phyloP scores from a whole-genome alignment of 2,113 vertebrate genomes.

The Catharus bicknelli region DNA sequence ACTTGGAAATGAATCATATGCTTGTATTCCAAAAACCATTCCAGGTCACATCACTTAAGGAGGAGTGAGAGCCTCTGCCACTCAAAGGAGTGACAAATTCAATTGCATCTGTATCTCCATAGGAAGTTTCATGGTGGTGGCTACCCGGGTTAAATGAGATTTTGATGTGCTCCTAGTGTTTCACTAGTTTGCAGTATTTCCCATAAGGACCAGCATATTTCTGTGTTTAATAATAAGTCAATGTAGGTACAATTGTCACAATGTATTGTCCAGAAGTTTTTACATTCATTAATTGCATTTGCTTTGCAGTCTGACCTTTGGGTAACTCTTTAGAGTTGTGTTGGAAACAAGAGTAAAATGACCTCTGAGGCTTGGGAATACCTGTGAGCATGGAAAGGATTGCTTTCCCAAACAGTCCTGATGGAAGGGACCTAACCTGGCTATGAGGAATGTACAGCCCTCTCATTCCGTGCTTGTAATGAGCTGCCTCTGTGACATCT shows the following conservation, averaged over 20 bases:
- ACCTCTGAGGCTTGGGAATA: not conserved
- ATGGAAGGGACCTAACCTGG: not conserved
- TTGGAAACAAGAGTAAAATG: not conserved
- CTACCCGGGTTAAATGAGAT: not conserved
- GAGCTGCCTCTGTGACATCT: not conserved
- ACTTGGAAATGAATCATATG: not conserved
- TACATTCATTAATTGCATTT: not conserved
- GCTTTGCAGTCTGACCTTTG: not conserved
- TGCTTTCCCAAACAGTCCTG: not conserved
- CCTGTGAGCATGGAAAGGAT: not conserved
- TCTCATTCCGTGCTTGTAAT: not conserved
- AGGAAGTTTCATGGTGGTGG: not conserved
- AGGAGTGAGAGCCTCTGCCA: not conserved
- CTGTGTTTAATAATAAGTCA: not conserved
- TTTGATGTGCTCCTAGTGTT: not conserved
- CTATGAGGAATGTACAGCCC: not conserved
- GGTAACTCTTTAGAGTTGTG: not conserved
- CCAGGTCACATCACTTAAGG: not conserved
- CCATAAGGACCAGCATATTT: not conserved
- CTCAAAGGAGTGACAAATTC: conserved; percentile 31
- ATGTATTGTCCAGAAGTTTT: not conserved
- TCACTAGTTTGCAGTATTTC: not conserved
- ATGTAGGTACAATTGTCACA: not conserved
- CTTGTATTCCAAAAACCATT: not conserved
- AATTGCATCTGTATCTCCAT: not conserved